Evolutionary conservation across 2,113 vertebrate species (phyloP).

Genomic region (Puntigrus tetrazona): DNA sequence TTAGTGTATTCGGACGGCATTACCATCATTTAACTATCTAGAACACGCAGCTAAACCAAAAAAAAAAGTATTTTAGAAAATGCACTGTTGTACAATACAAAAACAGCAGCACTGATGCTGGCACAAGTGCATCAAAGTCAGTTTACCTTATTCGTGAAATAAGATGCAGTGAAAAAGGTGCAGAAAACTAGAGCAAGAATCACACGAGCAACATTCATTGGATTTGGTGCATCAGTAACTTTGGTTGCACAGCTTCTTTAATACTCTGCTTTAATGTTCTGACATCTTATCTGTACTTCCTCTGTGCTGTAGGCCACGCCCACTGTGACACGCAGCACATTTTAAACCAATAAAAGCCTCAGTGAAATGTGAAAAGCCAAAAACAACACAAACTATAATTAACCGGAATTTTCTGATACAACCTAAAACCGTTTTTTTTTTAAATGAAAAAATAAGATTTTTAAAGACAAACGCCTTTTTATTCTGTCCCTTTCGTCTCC

Average conservation of each 20-base stretch:
- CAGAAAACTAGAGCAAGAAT: slow-evolving; percentile 66
- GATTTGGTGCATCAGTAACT: neutral
- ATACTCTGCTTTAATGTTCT: neutral
- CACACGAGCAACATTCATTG: slow-evolving; percentile 46
- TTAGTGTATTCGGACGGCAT: neutral
- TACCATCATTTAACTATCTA: neutral
- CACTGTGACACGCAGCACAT: slow-evolving; percentile 11
- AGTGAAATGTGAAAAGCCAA: neutral
- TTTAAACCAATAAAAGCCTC: slow-evolving; percentile 14
- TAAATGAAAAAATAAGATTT: neutral
- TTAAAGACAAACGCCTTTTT: neutral
- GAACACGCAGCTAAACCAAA: neutral
- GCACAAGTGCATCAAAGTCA: neutral
- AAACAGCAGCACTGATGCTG: neutral
- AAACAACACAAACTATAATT: too few species aligned
- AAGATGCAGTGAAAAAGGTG: slow-evolving; percentile 68
- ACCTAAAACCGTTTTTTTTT: neutral
- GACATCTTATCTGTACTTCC: slow-evolving; percentile 2
- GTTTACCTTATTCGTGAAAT: slow-evolving; percentile 78
- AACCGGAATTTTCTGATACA: too few species aligned
- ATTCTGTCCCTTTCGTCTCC: neutral
- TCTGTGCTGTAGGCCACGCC: neutral
- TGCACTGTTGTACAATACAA: neutral
- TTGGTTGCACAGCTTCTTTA: neutral
- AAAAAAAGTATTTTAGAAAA: neutral